Conservation (phyloP, 2,797 vertebrate genomes). For the Botia almorhae region DNA sequence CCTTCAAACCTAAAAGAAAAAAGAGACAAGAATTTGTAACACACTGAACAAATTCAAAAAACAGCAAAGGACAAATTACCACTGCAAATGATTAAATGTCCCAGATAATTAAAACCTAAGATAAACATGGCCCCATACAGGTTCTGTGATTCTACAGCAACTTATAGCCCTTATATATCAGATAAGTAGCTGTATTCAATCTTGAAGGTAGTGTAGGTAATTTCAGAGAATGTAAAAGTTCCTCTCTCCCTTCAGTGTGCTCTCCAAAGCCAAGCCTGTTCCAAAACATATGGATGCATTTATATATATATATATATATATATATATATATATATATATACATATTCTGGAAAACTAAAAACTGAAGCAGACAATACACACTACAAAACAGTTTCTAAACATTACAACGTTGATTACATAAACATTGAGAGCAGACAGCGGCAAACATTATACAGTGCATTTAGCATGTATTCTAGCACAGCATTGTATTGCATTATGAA, state of each 20-base stretch:
- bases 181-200: background rate
- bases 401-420: too few relatives aligned
- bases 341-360: too few relatives aligned
- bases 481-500: background rate
- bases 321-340: too few relatives aligned
- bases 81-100: background rate
- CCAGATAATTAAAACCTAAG: background rate
- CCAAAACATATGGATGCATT: too few relatives aligned
- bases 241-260: too few relatives aligned
- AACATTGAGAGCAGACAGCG: background rate
- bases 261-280: too few relatives aligned
- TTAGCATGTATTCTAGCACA: background rate
- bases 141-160: too few relatives aligned
- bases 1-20: constrained; percentile 12
- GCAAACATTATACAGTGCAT: background rate
- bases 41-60: background rate
- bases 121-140: background rate
- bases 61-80: background rate
- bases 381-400: too few relatives aligned
- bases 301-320: too few relatives aligned
- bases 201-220: background rate
- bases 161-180: background rate
- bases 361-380: too few relatives aligned
- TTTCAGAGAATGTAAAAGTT: too few relatives aligned
- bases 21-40: background rate